Percentiles rank a stretch among this genome's conserved stretches.
Conservation (phyloP, 2,113 vertebrate genomes). For the Verasper variegatus region DNA sequence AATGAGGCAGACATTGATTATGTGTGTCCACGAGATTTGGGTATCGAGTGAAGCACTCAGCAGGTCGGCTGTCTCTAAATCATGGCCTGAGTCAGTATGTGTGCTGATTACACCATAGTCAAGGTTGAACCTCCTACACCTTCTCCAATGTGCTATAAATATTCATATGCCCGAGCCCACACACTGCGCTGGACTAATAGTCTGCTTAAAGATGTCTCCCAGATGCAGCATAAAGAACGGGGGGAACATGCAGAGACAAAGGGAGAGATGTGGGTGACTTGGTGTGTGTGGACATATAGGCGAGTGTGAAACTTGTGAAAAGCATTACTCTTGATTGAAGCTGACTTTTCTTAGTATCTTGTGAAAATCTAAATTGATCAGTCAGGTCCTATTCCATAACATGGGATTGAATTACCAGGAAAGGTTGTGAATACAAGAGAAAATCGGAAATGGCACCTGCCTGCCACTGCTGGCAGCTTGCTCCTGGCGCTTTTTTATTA, state of each 20-base stretch:
- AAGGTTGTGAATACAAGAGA: constrained; percentile 22
- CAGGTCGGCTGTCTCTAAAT: constrained; percentile 75
- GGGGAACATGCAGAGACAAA: not conserved
- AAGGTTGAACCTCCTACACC: constrained; percentile 81
- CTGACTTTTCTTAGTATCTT: constrained; percentile 18
- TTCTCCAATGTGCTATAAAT: constrained; percentile 80
- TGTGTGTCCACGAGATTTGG: constrained; percentile 74
- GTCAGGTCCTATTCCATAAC: constrained; percentile 8
- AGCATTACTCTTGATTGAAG: constrained; percentile 19
- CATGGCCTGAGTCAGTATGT: constrained; percentile 65
- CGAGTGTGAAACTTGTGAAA: constrained; percentile 20
- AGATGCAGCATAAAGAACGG: constrained; percentile 42
- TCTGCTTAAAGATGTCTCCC: constrained; percentile 68
- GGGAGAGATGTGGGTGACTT: constrained; percentile 4
- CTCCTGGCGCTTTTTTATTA: constrained; percentile 20
- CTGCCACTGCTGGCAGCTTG: constrained; percentile 20
- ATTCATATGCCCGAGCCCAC: constrained; percentile 81
- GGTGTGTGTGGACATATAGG: constrained; percentile 19
- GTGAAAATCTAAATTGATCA: constrained; percentile 30
- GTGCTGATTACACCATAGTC: constrained; percentile 78
- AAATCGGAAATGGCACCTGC: constrained; percentile 30
- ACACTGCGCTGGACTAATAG: constrained; percentile 72
- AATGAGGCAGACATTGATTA: constrained; percentile 82
- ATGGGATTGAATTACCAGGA: constrained; percentile 36
- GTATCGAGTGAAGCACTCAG: constrained; percentile 73